These are phyloP conservation scores for Eretmochelys imbricata DNA, from an alignment of 2,113 vertebrate species.

Conservation along the genomic window DNA sequence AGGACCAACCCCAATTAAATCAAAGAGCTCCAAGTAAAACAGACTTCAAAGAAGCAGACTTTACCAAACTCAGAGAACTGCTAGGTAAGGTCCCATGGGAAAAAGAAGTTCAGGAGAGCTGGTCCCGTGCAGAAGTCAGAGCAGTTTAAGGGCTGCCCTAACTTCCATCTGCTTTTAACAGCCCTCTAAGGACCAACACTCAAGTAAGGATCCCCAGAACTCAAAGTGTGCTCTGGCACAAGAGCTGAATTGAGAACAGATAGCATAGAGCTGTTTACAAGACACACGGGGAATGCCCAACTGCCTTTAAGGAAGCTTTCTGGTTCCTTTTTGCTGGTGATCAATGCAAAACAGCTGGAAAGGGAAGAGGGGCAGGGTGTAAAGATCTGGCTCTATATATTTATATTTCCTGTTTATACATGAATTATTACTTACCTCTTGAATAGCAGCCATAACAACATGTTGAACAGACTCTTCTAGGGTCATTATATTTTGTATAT, in stretches of 20 bases:
- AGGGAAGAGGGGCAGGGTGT: not conserved
- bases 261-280: not conserved
- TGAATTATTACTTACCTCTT: constrained; percentile 85
- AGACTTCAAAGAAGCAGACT: no score
- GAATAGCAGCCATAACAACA: constrained; percentile 98
- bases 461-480: constrained; percentile 97
- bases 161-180: not conserved
- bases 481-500: constrained; percentile 98
- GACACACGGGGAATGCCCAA: not conserved
- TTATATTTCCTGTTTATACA: not conserved
- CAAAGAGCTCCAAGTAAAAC: no score
- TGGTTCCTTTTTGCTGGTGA: not conserved
- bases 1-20: no score
- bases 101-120: no score
- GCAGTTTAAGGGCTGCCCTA: not conserved
- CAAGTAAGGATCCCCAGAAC: not conserved
- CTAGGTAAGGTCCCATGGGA: no score
- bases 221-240: not conserved
- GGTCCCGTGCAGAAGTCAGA: not conserved
- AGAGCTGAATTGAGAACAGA: not conserved
- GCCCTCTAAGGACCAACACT: not conserved
- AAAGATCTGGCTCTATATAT: not conserved
- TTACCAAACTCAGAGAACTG: no score
- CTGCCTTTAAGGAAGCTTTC: not conserved
- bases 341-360: not conserved